Base-by-base conservation (phyloP, 1,140 invertebrate species). In the Drusus annulatus region DNA sequence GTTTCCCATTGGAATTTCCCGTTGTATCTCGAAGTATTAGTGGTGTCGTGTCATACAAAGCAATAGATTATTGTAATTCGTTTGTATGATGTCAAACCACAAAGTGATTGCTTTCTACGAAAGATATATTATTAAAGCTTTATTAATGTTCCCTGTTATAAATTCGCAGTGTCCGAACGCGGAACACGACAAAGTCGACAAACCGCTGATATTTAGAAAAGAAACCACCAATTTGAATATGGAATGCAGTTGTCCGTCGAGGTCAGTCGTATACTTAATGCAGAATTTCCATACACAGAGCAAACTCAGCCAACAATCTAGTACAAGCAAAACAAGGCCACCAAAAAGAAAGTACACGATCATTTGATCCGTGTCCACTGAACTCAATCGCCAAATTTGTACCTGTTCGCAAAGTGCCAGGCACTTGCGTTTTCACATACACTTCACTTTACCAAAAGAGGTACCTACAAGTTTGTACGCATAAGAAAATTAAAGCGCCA, bases 181-280 rank as follows among this genome's bases (percentile, higher is more conserved):
- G 71, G 71, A 74, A 74, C n/a, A 56, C 3, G 3, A 23, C 71
- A 19, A 52, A 71, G n/a, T 36, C 31, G 36, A 45, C 28, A 71
- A 36, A 51, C 31, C n/a, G 31, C 19, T 3, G 68, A 36, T 71
- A 19, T 69, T 28, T 74, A 56, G 50, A 25, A 19, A 74, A 54
- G 21, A 31, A 25, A 75, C 51, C 21, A 17, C 23, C 23, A 58
- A 75, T 75, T 75, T 75, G 52, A 75, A 75, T 75, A 25, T n/a
- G 71, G 71, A 75, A 75, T 75, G 71, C 71, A 75, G 71, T 58
- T 25, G 21, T 52, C 54, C 13, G 51, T 19, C 71, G 71, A 75
- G 71, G 71, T 75, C 71, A 51, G 68, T 54, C 52, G 52, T 36
- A 17, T 28, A 28, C 25, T 28, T 5, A 28, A 28, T 31, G 71